Evolutionary conservation across 2,113 vertebrate genomes (phyloP), one percentile per base, ranked within the genome.

Genomic region (Cinclus cinclus): DNA sequence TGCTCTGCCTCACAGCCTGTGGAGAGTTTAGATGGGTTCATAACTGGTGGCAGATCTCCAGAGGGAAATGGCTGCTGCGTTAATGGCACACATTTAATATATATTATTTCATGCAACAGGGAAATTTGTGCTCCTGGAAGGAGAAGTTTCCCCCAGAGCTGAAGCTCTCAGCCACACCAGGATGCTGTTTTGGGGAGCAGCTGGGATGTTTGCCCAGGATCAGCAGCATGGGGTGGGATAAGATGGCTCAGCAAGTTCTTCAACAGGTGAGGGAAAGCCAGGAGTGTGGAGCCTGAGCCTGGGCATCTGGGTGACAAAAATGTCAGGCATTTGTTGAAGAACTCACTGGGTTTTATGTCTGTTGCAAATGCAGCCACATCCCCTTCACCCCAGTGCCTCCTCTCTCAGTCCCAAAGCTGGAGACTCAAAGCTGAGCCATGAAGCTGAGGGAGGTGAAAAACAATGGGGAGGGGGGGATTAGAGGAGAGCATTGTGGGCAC

Each of bases 41-140:
- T 79, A 89, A 93, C 46, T 19, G 33, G 68, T 4, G 86, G 83
- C 68, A 50, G 30, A 67, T 63, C 30, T 83, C 90, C 80, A 7
- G 7, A 56, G 76, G 83, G 88, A 81, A 82, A 55, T 28, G 83
- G 76, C 68, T 78, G 95, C 67, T 35, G 76, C 89, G 83, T 70
- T 80, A 92, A 83, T 67, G 88, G 52, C 64, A 88, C 19, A 2
- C 68, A 60, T 93, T 92, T 79, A 68, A 69, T 53, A 44, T 6
- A 2, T 20, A 55, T 76, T 63, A 87, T 47, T 77, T 24, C n/a
- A 24, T n/a, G 85, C 68, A 70, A 9, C 0, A 7, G 44, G 44
- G 64, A 83, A 50, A 78, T 83, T 4, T 6, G 39, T 81, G 56
- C 65, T 78, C 3, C 30, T 50, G 75, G 17, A 70, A 52, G 81